Evolutionary conservation across 2,797 vertebrate species (phyloP).

Genomic region (Pangasius macronema): DNA sequence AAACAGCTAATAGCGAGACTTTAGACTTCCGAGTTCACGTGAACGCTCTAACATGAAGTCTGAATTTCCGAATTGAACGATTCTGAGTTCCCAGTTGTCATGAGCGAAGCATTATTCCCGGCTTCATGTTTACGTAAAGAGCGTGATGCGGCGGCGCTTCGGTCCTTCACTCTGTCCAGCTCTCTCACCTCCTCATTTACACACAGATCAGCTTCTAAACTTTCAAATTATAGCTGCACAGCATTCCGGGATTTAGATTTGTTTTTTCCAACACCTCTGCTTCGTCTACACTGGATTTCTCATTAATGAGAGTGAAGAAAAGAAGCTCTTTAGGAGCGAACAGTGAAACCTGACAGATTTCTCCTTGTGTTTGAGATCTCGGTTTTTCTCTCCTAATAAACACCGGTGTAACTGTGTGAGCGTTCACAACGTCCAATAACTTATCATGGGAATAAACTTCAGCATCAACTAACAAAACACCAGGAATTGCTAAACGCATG

Average conservation of each 20-base stretch:
- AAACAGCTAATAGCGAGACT: not conserved
- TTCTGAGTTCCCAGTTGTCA: not conserved
- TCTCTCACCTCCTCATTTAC: not conserved
- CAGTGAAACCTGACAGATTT: not conserved
- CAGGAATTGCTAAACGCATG: not conserved
- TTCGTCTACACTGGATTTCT: not conserved
- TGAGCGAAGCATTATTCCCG: not conserved
- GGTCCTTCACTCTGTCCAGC: not conserved
- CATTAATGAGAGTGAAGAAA: not conserved
- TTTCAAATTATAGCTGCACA: not conserved
- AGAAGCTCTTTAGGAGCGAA: not conserved
- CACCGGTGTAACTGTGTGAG: accelerated
- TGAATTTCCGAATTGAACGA: not conserved
- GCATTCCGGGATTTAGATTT: not conserved
- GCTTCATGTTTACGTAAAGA: not conserved
- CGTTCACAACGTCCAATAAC: not conserved
- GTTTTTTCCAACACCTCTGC: no score
- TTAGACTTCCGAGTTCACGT: not conserved
- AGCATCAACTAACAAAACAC: not conserved
- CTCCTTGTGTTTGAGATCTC: not conserved
- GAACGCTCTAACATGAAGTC: not conserved
- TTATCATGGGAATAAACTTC: not conserved
- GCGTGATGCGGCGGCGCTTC: not conserved
- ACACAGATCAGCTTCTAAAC: not conserved
- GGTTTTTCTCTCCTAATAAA: no score